Base-by-base conservation (phyloP, 1,140 invertebrate genomes). In the Zaprionus vittiger region DNA sequence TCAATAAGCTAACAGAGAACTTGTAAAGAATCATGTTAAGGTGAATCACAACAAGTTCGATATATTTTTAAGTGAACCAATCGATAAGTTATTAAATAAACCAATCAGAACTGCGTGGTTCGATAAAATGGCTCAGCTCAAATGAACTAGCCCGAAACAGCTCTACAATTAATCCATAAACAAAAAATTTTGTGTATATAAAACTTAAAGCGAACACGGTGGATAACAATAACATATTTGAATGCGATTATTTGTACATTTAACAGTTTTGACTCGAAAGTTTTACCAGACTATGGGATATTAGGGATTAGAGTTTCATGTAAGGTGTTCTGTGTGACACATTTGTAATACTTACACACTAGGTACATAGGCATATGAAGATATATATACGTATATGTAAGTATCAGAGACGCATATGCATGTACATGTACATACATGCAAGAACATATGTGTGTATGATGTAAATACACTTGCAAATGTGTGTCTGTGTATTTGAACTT, bases 141-240 rank as follows among this genome's bases (percentile, higher is more conserved):
- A 41, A 47, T 54, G 44, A 73, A 73, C 71, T 67, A 37, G 57
- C 24, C 67, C 44, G 47, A 65, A 31, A 81, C 70, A 82, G 81
- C 80, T 74, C 79, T 82, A 67, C 70, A 81, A 82, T 68, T 77
- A 83, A 83, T 85, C 81, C 73, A 83, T 83, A 84, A 84, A 84
- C 83, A 84, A 84, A 64, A 82, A 73, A 34, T 56, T 70, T 74
- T 81, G 73, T 81, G 82, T 85, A 81, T 85, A 84, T 78, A 85
- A 57, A 67, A 54, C 52, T 79, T 66, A 69, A 84, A 68, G 66
- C 61, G 56, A 44, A 79, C 66, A 55, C 75, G 55, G 75, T 47
- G 71, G 81, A 52, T 72, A 17, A 20, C 57, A 76, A 57, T 63
- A 49, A 52, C n/a, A 37, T 20, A 22, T 69, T 68, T 62, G 49